These are phyloP conservation scores for Vicugna pacos DNA, from an alignment of 2,113 vertebrate species.

Conservation along the genomic window DNA sequence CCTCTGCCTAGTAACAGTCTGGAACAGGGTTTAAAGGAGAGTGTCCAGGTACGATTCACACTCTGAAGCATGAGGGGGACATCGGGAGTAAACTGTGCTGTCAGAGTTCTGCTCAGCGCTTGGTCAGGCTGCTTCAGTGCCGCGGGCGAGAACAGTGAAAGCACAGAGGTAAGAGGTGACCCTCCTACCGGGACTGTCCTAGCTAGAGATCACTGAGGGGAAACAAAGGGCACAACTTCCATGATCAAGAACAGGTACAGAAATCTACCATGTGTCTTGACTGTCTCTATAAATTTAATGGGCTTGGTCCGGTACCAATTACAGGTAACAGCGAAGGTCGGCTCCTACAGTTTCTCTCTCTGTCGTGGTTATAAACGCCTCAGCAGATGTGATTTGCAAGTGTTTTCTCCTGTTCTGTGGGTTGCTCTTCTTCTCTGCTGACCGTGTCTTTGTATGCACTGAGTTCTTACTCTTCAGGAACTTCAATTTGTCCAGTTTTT, in stretches of 20 bases:
- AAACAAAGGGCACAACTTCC: background rate
- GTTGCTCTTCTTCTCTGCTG: no score
- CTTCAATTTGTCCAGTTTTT: no score
- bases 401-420: background rate
- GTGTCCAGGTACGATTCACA: background rate
- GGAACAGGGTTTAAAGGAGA: background rate
- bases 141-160: background rate
- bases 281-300: background rate
- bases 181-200: background rate
- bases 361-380: no score
- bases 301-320: background rate
- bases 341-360: background rate
- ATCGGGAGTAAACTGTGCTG: background rate
- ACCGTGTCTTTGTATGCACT: no score
- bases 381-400: no score
- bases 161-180: background rate
- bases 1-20: background rate
- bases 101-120: background rate
- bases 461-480: no score
- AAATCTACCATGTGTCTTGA: background rate
- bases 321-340: constrained; percentile 7
- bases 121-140: background rate
- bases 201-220: background rate
- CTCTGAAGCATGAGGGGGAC: constrained; percentile 7
- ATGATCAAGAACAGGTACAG: constrained; percentile 4